These are phyloP conservation scores for human (Homo sapiens) DNA, from an alignment of 2,113 vertebrate species.

Conservation along the genomic window GRCh38 chr2:138280501-138281000, in stretches of 20 bases:
- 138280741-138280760: neutral
- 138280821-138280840: conserved; percentile 5
- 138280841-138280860: conserved; percentile 48
- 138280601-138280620: neutral
- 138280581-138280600: neutral
- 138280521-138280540: neutral
- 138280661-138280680: conserved; percentile 35
- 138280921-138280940: neutral
- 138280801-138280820: conserved; percentile 26
- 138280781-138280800: neutral
- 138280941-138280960: neutral
- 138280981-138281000: neutral
- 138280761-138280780: neutral
- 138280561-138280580: neutral
- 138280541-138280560: neutral
- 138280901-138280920: conserved; percentile 50
- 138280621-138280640: neutral
- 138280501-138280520: neutral
- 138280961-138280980: conserved; percentile 37
- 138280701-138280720: neutral
- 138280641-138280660: neutral
- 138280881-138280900: neutral
- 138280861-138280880: conserved; percentile 5
- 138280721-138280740: neutral
- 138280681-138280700: conserved; percentile 34